phyloP scores from a whole-genome alignment of 2,888 invertebrate genomes.

The Bombyx huttoni region DNA sequence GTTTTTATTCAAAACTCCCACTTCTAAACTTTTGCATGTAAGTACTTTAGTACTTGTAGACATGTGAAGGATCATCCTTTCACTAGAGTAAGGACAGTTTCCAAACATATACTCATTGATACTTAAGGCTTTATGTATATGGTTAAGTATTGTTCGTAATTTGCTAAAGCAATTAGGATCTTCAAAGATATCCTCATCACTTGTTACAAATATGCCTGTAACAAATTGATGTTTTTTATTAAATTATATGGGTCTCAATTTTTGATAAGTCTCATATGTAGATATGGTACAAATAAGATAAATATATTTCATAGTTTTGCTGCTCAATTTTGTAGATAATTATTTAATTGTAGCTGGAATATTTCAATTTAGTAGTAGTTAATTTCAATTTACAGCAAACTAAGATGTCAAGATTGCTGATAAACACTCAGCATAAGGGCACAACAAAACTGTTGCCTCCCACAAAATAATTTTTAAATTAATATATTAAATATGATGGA shows the following conservation, averaged over 20 bases:
- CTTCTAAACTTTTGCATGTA: constrained; percentile 77
- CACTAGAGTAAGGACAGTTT: constrained; percentile 61
- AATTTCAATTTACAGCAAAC: too few relatives aligned
- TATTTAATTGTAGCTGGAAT: too few relatives aligned
- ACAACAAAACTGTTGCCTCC: too few relatives aligned
- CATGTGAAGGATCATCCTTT: constrained; percentile 78
- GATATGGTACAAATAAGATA: not conserved
- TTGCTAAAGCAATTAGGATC: constrained; percentile 70
- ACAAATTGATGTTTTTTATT: constrained; percentile 4
- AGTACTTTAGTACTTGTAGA: constrained; percentile 64
- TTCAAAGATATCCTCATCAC: constrained; percentile 75
- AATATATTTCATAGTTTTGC: too few relatives aligned
- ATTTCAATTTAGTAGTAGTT: too few relatives aligned
- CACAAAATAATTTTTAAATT: too few relatives aligned
- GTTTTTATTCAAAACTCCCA: constrained; percentile 42
- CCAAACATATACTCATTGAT: constrained; percentile 74
- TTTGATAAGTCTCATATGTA: too few relatives aligned
- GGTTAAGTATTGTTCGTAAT: constrained; percentile 70
- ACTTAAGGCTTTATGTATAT: constrained; percentile 70
- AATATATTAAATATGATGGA: too few relatives aligned
- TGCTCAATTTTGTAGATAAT: too few relatives aligned
- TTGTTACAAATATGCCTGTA: constrained; percentile 81
- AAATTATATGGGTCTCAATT: too few relatives aligned
- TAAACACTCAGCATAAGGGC: too few relatives aligned
- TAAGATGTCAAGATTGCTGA: too few relatives aligned